These are phyloP conservation scores for Bactericera cockerelli DNA, from an alignment of 1,140 invertebrate species.

Conservation along the genomic window DNA sequence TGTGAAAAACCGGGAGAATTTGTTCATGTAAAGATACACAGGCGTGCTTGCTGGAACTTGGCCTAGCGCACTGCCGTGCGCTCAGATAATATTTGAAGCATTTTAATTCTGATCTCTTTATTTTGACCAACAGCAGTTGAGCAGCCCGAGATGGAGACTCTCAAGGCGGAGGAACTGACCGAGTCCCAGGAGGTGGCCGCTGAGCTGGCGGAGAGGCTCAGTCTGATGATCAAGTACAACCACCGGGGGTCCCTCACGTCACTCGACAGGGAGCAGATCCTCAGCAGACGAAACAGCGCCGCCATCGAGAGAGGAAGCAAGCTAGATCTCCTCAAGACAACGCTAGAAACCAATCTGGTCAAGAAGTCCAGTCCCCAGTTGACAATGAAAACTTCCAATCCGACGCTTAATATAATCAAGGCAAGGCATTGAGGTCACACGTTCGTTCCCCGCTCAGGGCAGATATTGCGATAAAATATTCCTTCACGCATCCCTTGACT, in stretches of 20 bases:
- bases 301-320: constrained; percentile 17
- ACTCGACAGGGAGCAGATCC: constrained; percentile 15
- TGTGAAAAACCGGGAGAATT: too few species aligned
- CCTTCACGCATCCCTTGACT: too few species aligned
- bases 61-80: too few species aligned
- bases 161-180: constrained; percentile 35
- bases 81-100: too few species aligned
- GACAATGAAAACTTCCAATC: constrained; percentile 16
- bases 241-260: constrained; percentile 52
- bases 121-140: not conserved
- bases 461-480: too few species aligned
- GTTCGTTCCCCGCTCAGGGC: not conserved
- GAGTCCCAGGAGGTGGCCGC: constrained; percentile 19
- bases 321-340: constrained; percentile 18
- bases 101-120: too few species aligned
- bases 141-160: constrained; percentile 29
- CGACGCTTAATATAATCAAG: constrained; percentile 8
- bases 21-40: too few species aligned
- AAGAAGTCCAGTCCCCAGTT: constrained; percentile 20
- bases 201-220: constrained; percentile 39
- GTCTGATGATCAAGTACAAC: constrained; percentile 53
- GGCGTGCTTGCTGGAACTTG: too few species aligned
- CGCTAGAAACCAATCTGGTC: constrained; percentile 18
- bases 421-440: not conserved
- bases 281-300: constrained; percentile 20